Base-by-base conservation (phyloP, 92 coral and sea anemone species). In the Parazoanthus atlanticus region DNA sequence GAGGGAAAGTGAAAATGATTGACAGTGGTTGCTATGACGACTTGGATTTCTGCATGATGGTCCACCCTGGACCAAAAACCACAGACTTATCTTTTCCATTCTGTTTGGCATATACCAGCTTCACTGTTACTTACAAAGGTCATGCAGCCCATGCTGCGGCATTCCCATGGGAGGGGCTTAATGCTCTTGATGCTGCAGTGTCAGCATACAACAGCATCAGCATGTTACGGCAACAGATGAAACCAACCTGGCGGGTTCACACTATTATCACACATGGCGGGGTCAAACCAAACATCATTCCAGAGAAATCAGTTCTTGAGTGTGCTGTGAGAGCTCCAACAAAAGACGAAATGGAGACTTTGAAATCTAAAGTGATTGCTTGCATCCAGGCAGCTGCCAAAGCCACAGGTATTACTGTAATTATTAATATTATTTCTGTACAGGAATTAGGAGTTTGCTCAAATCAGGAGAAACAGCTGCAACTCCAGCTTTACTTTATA, bases 191-290 rank as follows among this genome's bases (percentile, higher is more conserved):
- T 88, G 98, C 98, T 41, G 97, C 96, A 34, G 95, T 95, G 11
- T 72, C 93, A 82, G 93, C 95, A 46, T 94, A 95, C 78, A 94
- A 69, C 81, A 88, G 58, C 78, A 79, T 94, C 31, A 94, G 95
- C 74, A 90, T 90, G 65, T 52, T 95, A 80, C 91, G 98, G 43
- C 98, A 95, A 61, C 98, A 95, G 89, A 89, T 95, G 94, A 95
- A 95, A 71, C 98, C 98, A 38, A 88, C 97, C n/a, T 95, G 98
- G 97, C 81, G 95, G n/a, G 95, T 91, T 5, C 98, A 94, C 82
- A 94, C 92, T 29, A 83, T 95, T 34, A 92, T 95, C 34, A 33
- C 86, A n/a, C 89, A 95, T 30, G 98, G 96, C 3, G 98, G 98
- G 25, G 94, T 89, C n/a, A 94, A 92, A 80, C 84, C 94, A 5